Conservation (phyloP, 2,113 vertebrate species). For the Leucosticte australis region DNA sequence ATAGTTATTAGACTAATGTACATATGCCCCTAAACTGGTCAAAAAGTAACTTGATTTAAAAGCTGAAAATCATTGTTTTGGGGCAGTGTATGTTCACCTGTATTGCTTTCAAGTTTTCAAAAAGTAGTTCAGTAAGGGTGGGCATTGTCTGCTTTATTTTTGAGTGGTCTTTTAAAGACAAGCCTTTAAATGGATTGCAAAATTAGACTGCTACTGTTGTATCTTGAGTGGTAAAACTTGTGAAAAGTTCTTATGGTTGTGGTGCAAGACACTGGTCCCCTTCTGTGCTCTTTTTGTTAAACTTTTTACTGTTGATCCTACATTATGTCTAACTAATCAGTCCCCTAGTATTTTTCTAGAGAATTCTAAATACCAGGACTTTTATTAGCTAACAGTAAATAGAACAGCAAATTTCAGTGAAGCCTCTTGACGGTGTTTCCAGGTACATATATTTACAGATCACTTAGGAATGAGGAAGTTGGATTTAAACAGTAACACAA, state of each 20-base stretch:
- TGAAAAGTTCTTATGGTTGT: neutral
- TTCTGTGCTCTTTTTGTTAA: neutral
- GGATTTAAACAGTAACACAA: neutral
- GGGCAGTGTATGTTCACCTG: neutral
- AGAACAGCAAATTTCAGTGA: neutral
- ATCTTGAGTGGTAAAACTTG: neutral
- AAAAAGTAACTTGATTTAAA: neutral
- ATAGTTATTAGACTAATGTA: neutral
- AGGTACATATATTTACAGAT: neutral
- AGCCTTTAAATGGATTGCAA: neutral
- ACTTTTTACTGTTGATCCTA: neutral
- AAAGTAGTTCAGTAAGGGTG: neutral
- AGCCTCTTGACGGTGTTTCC: neutral
- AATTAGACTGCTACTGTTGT: neutral
- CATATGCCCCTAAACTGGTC: neutral
- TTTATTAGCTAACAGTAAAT: neutral
- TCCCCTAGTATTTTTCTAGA: neutral
- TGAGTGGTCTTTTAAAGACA: neutral
- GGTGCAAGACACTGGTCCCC: neutral
- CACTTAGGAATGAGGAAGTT: conserved; percentile 26
- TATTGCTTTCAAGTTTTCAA: neutral
- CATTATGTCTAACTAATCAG: neutral
- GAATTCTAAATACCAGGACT: neutral
- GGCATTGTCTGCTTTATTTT: neutral
- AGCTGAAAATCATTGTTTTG: neutral